A percentile compares a stretch with the other conserved stretches of the same genome.
Evolutionary conservation across 2,113 vertebrate genomes (phyloP).

Genomic region (Gymnocephalus cernua): DNA sequence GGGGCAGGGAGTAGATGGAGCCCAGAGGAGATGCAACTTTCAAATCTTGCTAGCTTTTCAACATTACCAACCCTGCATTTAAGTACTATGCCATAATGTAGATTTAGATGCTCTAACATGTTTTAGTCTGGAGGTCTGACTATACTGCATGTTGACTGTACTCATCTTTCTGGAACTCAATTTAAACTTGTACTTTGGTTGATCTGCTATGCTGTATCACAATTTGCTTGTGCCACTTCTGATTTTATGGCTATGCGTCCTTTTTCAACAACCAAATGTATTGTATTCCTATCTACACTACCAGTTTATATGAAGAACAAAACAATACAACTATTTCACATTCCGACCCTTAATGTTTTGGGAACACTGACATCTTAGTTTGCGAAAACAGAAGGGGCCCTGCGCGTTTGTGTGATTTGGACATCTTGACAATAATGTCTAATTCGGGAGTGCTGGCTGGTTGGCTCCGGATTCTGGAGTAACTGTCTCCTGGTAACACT

Average conservation of each 20-base stretch:
- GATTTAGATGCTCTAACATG: background rate
- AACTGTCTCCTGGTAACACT: slow-evolving; percentile 53
- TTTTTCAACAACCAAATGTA: slow-evolving; percentile 9
- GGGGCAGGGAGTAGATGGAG: no score
- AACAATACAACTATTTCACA: slow-evolving; percentile 10
- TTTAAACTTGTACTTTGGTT: slow-evolving; percentile 14
- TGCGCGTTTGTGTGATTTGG: background rate
- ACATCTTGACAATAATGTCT: slow-evolving; percentile 46
- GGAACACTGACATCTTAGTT: slow-evolving; percentile 18
- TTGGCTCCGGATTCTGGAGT: slow-evolving; percentile 27
- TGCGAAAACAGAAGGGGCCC: background rate
- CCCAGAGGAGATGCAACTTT: no score
- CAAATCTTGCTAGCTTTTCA: no score
- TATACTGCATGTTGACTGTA: background rate
- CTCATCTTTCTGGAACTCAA: background rate
- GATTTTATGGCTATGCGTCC: slow-evolving; percentile 1
- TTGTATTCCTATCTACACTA: no score
- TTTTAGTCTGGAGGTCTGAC: slow-evolving; percentile 2
- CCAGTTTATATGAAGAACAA: slow-evolving; percentile 7
- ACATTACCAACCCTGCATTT: no score
- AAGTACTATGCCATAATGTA: background rate
- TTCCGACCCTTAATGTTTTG: slow-evolving; percentile 8
- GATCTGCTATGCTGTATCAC: background rate
- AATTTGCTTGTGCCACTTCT: slow-evolving; percentile 8
- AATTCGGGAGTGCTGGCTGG: slow-evolving; percentile 11